Conservation (phyloP, 2,113 vertebrate species). For the Triplophysa rosa region DNA sequence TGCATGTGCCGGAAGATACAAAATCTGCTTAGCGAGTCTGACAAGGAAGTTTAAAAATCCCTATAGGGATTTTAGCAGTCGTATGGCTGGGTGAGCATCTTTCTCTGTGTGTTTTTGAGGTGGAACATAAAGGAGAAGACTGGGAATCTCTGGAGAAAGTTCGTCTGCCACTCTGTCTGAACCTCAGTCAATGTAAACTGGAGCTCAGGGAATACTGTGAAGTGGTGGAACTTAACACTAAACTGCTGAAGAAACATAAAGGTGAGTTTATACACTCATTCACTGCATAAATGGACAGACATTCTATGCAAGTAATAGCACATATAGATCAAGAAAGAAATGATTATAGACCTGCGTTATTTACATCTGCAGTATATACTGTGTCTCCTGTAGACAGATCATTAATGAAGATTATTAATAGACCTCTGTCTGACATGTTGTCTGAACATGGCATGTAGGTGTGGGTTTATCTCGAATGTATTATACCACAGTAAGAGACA, state of each 20-base stretch:
- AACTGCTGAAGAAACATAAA: slow-evolving; percentile 83
- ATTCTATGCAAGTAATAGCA: neutral
- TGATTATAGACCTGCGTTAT: neutral
- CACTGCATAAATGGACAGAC: neutral
- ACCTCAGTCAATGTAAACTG: slow-evolving; percentile 91
- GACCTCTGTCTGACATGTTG: too few relatives aligned
- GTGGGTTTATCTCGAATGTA: too few relatives aligned
- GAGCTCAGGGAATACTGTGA: slow-evolving; percentile 82
- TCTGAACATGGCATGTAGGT: too few relatives aligned
- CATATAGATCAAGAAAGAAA: slow-evolving; percentile 10
- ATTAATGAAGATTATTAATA: too few relatives aligned
- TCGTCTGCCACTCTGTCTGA: slow-evolving; percentile 83
- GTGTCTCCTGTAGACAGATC: neutral
- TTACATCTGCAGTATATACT: neutral
- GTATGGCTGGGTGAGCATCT: slow-evolving; percentile 40
- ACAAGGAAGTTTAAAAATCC: slow-evolving; percentile 57
- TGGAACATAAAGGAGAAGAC: slow-evolving; percentile 79
- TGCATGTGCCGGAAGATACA: neutral
- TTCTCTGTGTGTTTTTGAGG: slow-evolving; percentile 63
- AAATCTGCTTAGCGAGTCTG: slow-evolving; percentile 8
- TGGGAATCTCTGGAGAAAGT: slow-evolving; percentile 90
- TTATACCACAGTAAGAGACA: too few relatives aligned
- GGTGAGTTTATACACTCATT: slow-evolving; percentile 67
- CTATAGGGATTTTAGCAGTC: slow-evolving; percentile 57
- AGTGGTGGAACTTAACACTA: slow-evolving; percentile 84